Evolutionary conservation across 2,888 invertebrate species (phyloP), one percentile per base, ranked within the genome.

Genomic region (Pandemis corylana): DNA sequence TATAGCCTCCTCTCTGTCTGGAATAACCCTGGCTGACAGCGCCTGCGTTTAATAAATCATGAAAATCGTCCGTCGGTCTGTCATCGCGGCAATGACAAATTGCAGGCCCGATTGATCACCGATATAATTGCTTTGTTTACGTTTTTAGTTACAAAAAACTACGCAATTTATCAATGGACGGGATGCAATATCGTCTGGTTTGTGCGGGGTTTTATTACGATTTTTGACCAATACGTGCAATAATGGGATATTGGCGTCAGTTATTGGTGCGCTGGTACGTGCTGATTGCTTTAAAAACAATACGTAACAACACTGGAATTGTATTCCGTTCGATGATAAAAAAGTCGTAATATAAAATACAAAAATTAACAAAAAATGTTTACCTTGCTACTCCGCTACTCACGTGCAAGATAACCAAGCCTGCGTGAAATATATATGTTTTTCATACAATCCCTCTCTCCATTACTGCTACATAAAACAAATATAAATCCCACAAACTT

Each of bases 31-130:
- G 65, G 12, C 62, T 62, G 76, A 72, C 67, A 63, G 68, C 66
- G 36, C 6, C 62, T 67, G 51, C 63, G 20, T 68, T 68, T 56
- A 49, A 73, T 73, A 73, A 73, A 73, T 73, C 73, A 73, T 62
- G 59, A 46, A 66, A 73, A 73, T 71, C 73, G 71, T 68, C 72
- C 59, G 42, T 67, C 42, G 51, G 66, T 70, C 68, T 65, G 76
- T 76, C 76, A 68, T 76, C 76, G 68, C 46, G 44, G 42, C 62
- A 53, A 65, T 76, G 73, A 76, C 76, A 76, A 76, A 76, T 76
- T 44, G 76, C 72, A 62, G 15, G 12, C 53, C n/a, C 56, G 56
- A 73, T 64, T 68, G 73, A 73, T 68, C 64, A 73, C 73, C 28
- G 64, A 73, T 70, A 68, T 68, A 68, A 73, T 73, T 68, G 73